Base-by-base conservation (phyloP, 2,113 vertebrate genomes). In the Epinephelus cyanopodus region DNA sequence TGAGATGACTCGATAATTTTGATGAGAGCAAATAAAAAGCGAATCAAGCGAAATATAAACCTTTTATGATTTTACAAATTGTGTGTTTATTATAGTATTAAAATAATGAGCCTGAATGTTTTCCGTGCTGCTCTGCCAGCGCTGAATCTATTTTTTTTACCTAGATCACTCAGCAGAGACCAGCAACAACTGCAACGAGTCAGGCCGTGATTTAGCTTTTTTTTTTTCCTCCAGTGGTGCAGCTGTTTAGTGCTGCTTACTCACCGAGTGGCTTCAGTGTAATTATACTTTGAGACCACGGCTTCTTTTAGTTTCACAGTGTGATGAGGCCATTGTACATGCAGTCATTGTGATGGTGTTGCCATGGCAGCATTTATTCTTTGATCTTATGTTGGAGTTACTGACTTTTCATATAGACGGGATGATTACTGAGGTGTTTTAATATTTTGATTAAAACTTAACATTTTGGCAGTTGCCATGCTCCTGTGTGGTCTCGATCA, bases 381-480 rank as follows among this genome's bases (percentile, higher is more conserved):
- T 57, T 1, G 56, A 48, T 75, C 39, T 11, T 39, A n/a, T 7
- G 14, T 21, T 33, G 45, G 45, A 13, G 19, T 12, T 37, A 37
- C 33, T 0, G 42, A 56, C 33, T 54, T 74, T 48, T 13, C 8
- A 15, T 53, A 45, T 29, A 13, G 53, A 56, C 39, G 11, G 56
- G 48, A 84, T 69, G 57, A 87, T 74, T 61, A 42, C 47, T 25
- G 25, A 61, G 18, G 23, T 80, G 70, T n/a, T n/a, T n/a, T n/a
- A n/a, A n/a, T n/a, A n/a, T n/a, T n/a, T n/a, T n/a, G n/a, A n/a
- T n/a, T n/a, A n/a, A n/a, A n/a, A n/a, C n/a, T n/a, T n/a, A 62
- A 45, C 19, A 57, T 58, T 68, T 25, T 42, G 47, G 63, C 21
- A 61, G 33, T 37, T 1, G 0, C 37, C 48, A 50, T 48, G 8